Evolutionary conservation across 53 echinoderm and acorn worm genomes (phyloP).

Genomic region (Antedon mediterranea): DNA sequence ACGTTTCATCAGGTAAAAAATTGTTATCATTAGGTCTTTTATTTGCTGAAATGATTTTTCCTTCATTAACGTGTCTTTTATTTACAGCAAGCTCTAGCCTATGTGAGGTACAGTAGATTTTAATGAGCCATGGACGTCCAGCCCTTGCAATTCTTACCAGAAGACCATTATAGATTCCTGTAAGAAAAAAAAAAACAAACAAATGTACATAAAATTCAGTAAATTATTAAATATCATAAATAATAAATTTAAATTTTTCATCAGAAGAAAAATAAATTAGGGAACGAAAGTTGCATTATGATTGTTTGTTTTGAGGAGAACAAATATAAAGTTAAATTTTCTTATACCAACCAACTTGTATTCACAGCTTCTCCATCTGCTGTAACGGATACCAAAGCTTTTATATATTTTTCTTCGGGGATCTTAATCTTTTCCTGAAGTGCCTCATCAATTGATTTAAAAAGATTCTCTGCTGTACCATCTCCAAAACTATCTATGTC

Average conservation of each 20-base stretch:
- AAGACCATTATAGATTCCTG: too few species aligned
- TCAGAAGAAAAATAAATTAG: too few species aligned
- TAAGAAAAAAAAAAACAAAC: too few species aligned
- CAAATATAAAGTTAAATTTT: too few species aligned
- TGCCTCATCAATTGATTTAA: conserved; percentile 26
- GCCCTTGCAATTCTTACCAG: too few species aligned
- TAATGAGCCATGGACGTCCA: not conserved
- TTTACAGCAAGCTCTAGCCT: not conserved
- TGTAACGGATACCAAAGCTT: conserved; percentile 23
- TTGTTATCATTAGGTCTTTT: not conserved
- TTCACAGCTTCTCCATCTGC: conserved; percentile 35
- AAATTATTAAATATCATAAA: too few species aligned
- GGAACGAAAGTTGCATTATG: too few species aligned
- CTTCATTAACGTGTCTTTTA: not conserved
- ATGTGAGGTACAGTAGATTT: not conserved
- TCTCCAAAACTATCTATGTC: conserved; percentile 32
- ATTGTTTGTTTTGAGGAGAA: too few species aligned
- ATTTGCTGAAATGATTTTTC: not conserved
- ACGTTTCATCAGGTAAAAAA: conserved; percentile 15
- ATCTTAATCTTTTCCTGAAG: conserved; percentile 14
- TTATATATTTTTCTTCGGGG: conserved; percentile 1
- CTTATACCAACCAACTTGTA: not conserved
- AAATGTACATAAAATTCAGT: too few species aligned
- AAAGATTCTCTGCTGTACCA: conserved; percentile 35
- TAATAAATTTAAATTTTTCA: too few species aligned